A percentile compares a stretch with the other conserved stretches of the same genome.
phyloP scores from a whole-genome alignment of 2,888 invertebrate species.

The Stegophylla sp. region DNA sequence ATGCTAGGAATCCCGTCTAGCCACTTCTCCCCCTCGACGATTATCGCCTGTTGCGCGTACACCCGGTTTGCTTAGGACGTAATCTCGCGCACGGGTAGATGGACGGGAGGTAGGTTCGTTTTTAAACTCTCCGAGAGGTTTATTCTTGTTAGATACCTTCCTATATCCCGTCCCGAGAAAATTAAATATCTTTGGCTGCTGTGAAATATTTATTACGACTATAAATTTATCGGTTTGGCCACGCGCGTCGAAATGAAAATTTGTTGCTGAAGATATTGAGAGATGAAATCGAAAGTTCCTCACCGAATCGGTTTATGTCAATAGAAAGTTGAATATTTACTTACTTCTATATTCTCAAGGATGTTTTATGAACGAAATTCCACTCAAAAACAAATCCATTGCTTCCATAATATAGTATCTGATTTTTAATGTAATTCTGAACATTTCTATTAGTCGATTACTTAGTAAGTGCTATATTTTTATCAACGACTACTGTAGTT shows the following conservation, averaged over 20 bases:
- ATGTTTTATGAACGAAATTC: neutral
- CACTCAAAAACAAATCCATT: conserved; percentile 23
- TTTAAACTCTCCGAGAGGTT: neutral
- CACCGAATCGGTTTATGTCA: neutral
- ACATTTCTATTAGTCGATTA: neutral
- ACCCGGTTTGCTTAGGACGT: neutral
- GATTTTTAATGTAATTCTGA: conserved; percentile 10
- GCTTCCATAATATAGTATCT: neutral
- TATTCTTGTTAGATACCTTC: neutral
- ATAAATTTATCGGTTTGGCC: conserved; percentile 1
- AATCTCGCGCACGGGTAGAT: neutral
- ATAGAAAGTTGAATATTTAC: conserved; percentile 35
- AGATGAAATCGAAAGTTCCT: conserved; percentile 29
- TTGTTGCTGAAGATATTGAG: neutral
- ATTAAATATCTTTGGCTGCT: conserved; percentile 12
- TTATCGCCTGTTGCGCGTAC: neutral
- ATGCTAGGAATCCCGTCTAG: conserved; percentile 53
- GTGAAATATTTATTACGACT: conserved; percentile 7
- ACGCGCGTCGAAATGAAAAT: neutral
- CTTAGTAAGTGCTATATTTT: neutral
- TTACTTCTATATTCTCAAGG: conserved; percentile 27
- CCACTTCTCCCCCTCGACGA: conserved; percentile 37
- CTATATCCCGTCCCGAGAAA: neutral
- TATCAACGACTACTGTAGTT: neutral
- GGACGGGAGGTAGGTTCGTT: neutral